phyloP scores from a whole-genome alignment of 2,888 invertebrate genomes.

The Nephrotoma flavescens region DNA sequence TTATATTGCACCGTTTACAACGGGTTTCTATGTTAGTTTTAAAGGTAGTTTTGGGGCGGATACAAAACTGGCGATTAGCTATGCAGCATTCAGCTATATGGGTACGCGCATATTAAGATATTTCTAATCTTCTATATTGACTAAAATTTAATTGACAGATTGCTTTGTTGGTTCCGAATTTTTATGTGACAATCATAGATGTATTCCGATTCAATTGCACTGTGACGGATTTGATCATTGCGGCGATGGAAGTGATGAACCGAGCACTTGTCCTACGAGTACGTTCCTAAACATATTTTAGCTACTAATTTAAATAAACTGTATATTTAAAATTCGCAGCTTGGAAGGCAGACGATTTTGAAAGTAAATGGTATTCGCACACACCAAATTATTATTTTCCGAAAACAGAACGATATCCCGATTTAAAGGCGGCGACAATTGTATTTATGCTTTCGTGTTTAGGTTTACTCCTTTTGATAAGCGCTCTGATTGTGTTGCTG shows the following conservation, averaged over 20 bases:
- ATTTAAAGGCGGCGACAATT: slow-evolving; percentile 47
- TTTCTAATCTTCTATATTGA: not conserved
- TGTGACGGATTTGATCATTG: slow-evolving; percentile 68
- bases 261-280: slow-evolving; percentile 41
- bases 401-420: slow-evolving; percentile 47
- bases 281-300: slow-evolving; percentile 1
- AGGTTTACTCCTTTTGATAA: slow-evolving; percentile 44
- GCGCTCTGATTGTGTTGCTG: slow-evolving; percentile 44
- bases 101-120: slow-evolving; percentile 30
- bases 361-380: slow-evolving; percentile 47
- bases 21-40: slow-evolving; percentile 54
- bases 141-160: slow-evolving; percentile 29
- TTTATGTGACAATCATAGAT: slow-evolving; percentile 53
- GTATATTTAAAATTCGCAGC: slow-evolving; percentile 25
- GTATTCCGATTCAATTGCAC: slow-evolving; percentile 47
- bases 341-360: slow-evolving; percentile 37
- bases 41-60: slow-evolving; percentile 45
- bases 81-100: slow-evolving; percentile 53
- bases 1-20: slow-evolving; percentile 43
- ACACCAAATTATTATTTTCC: slow-evolving; percentile 60
- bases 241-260: slow-evolving; percentile 57
- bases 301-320: not conserved
- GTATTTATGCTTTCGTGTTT: slow-evolving; percentile 48
- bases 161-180: slow-evolving; percentile 53
- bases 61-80: slow-evolving; percentile 51